phyloP scores from a whole-genome alignment of 2,797 vertebrate genomes.

The Notamacropus eugenii region DNA sequence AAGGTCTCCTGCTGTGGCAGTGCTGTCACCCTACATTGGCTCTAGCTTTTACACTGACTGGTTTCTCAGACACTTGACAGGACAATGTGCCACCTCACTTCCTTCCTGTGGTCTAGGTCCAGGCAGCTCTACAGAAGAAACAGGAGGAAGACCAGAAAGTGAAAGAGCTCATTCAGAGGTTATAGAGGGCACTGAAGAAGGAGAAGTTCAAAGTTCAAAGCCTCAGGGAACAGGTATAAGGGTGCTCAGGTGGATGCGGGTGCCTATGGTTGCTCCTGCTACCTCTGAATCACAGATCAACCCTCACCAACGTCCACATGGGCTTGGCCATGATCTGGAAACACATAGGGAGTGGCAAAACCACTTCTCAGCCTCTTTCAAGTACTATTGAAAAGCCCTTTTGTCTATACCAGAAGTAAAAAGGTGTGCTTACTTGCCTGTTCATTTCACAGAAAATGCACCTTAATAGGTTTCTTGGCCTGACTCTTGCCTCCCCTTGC shows the following conservation, averaged over 20 bases:
- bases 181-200: slow-evolving; percentile 92
- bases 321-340: background rate
- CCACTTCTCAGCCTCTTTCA: background rate
- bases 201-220: slow-evolving; percentile 93
- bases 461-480: background rate
- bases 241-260: background rate
- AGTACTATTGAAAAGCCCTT: background rate
- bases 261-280: background rate
- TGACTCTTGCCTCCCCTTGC: background rate
- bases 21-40: accelerated
- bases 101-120: slow-evolving; percentile 88
- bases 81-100: background rate
- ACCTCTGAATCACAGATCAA: too few species aligned
- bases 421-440: background rate
- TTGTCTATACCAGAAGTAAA: background rate
- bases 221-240: slow-evolving; percentile 93
- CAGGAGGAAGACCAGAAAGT: slow-evolving; percentile 98
- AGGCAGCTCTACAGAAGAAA: slow-evolving; percentile 95
- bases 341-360: background rate
- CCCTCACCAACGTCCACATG: accelerated
- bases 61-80: background rate
- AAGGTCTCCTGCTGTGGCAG: background rate
- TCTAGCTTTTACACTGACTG: background rate
- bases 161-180: slow-evolving; percentile 92
- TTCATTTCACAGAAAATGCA: background rate